phyloP scores from a whole-genome alignment of 2,797 vertebrate species.

The Tiaroga cobitis region DNA sequence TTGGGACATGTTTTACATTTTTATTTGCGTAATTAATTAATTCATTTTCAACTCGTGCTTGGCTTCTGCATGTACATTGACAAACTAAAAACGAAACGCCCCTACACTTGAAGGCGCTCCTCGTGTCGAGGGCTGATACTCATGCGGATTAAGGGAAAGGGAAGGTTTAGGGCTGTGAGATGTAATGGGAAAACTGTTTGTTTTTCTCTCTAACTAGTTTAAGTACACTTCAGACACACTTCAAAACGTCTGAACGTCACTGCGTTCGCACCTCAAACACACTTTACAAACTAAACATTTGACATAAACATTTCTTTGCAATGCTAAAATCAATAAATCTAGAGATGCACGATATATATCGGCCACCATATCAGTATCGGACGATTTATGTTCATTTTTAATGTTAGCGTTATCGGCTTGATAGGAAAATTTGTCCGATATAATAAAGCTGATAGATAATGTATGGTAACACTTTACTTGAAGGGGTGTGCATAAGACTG shows the following conservation, averaged over 20 bases:
- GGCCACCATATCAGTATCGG: too few species aligned
- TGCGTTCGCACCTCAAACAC: neutral
- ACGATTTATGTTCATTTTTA: too few species aligned
- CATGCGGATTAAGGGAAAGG: slow-evolving; percentile 1
- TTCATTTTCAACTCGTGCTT: slow-evolving; percentile 24
- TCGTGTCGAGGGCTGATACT: neutral
- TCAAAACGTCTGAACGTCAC: too few species aligned
- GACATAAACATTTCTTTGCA: neutral
- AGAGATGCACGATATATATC: too few species aligned
- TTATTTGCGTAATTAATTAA: slow-evolving; percentile 35
- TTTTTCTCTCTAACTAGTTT: neutral
- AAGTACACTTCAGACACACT: too few species aligned
- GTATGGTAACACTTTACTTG: too few species aligned
- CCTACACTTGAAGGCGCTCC: neutral
- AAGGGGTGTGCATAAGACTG: too few species aligned
- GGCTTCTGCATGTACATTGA: slow-evolving; percentile 35
- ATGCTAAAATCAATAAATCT: too few species aligned
- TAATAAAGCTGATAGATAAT: too few species aligned
- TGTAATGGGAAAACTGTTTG: neutral
- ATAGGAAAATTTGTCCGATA: too few species aligned
- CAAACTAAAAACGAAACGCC: slow-evolving; percentile 26
- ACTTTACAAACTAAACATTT: neutral
- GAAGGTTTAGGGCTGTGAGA: neutral
- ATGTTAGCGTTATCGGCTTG: too few species aligned
- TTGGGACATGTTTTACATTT: slow-evolving; percentile 32